phyloP scores from a whole-genome alignment of 2,113 vertebrate species.

The Grammomys surdaster region DNA sequence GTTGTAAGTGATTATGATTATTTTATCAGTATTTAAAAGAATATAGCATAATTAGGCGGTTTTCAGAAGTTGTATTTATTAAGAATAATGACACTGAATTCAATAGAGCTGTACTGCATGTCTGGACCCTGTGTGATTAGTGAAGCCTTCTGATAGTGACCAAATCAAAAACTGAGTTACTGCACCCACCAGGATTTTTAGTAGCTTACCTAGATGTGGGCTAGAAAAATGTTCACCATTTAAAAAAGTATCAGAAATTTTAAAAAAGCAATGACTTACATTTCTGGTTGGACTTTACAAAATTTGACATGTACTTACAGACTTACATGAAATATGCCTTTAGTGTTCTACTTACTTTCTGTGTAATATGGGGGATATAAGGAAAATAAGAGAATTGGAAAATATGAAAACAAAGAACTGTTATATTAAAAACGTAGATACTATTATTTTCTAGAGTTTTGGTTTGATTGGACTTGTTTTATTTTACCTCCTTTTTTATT shows the following conservation, averaged over 20 bases:
- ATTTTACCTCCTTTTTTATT: background rate
- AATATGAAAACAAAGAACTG: background rate
- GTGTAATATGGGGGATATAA: background rate
- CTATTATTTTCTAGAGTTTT: background rate
- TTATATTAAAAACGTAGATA: slow-evolving; percentile 15
- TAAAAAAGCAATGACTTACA: background rate
- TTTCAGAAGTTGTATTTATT: background rate
- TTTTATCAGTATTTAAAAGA: background rate
- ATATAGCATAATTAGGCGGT: background rate
- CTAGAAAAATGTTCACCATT: background rate
- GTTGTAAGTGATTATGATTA: background rate
- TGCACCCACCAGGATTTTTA: background rate
- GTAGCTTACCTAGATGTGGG: background rate
- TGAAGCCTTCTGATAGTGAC: background rate
- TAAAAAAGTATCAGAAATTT: slow-evolving; percentile 4
- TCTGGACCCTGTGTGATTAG: background rate
- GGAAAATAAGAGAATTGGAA: background rate
- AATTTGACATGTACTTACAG: background rate
- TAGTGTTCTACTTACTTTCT: background rate
- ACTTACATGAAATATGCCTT: background rate
- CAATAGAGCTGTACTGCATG: background rate
- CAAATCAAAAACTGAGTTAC: background rate
- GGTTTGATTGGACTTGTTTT: background rate
- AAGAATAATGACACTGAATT: background rate
- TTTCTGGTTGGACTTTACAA: background rate